phyloP scores from a whole-genome alignment of 2,888 invertebrate genomes.

The Podabrus alpinus region DNA sequence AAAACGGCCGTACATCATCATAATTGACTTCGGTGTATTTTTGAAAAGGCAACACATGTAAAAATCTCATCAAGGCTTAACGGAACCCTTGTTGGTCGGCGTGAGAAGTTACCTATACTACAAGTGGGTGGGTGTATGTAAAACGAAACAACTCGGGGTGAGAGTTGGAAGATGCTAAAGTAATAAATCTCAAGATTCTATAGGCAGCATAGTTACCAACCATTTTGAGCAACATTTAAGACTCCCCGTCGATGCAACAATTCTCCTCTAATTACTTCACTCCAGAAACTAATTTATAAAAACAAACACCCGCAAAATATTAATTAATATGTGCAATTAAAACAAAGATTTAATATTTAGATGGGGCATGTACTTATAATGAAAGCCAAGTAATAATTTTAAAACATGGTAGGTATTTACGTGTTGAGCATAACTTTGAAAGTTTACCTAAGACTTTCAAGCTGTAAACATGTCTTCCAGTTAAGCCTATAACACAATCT shows the following conservation, averaged over 20 bases:
- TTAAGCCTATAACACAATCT: conserved; percentile 53
- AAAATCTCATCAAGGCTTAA: conserved; percentile 38
- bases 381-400: conserved; percentile 54
- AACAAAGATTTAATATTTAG: conserved; percentile 54
- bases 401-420: conserved; percentile 52
- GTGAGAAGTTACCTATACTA: conserved; percentile 43
- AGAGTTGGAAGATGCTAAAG: conserved; percentile 39
- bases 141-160: conserved; percentile 41
- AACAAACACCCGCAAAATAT: conserved; percentile 41
- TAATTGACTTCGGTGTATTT: conserved; percentile 46
- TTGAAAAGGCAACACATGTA: conserved; percentile 45
- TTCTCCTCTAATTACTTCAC: conserved; percentile 51
- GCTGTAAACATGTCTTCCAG: conserved; percentile 55
- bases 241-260: conserved; percentile 45
- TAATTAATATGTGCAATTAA: conserved; percentile 55
- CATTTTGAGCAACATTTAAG: conserved; percentile 42
- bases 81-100: conserved; percentile 37
- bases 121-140: conserved; percentile 48
- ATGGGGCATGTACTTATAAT: conserved; percentile 47
- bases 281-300: conserved; percentile 51
- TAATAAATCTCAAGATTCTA: conserved; percentile 48
- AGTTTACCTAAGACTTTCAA: conserved; percentile 55
- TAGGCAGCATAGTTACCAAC: conserved; percentile 45
- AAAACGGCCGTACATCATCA: conserved; percentile 45
- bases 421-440: conserved; percentile 57